phyloP scores from a whole-genome alignment of 2,888 invertebrate species.

The Branchellion lobata region DNA sequence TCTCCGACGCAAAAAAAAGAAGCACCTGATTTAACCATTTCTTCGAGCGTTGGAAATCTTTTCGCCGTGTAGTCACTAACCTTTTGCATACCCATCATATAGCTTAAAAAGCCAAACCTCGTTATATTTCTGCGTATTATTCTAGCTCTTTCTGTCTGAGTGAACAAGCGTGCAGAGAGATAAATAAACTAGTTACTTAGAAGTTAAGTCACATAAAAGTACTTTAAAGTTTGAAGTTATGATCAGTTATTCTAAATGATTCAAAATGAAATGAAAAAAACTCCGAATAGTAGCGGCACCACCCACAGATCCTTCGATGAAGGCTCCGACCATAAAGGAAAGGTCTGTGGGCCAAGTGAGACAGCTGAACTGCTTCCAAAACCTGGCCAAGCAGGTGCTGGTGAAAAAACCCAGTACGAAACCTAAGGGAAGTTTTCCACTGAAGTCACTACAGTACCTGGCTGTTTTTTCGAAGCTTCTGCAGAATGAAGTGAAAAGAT shows the following conservation, averaged over 20 bases:
- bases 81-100: conserved; percentile 67
- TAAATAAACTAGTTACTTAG: too few species aligned
- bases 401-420: conserved; percentile 73
- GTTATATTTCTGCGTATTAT: conserved; percentile 68
- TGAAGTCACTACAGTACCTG: conserved; percentile 81
- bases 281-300: too few species aligned
- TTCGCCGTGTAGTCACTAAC: conserved; percentile 70
- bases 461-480: conserved; percentile 76
- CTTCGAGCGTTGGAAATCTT: conserved; percentile 64
- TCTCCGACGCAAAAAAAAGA: too few species aligned
- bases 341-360: conserved; percentile 26
- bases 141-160: conserved; percentile 67
- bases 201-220: too few species aligned
- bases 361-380: conserved; percentile 13
- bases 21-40: too few species aligned
- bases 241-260: too few species aligned
- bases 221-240: too few species aligned
- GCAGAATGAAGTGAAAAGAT: conserved; percentile 7
- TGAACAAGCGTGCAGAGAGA: too few species aligned
- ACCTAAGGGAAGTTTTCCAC: conserved; percentile 83
- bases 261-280: too few species aligned
- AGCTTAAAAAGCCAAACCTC: conserved; percentile 65
- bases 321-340: neutral
- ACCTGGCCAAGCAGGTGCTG: neutral
- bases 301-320: too few species aligned